Percentiles rank a stretch among this genome's conserved stretches.
Conservation (phyloP, 2,888 invertebrate species). For the Pachymerium ferrugineum region DNA sequence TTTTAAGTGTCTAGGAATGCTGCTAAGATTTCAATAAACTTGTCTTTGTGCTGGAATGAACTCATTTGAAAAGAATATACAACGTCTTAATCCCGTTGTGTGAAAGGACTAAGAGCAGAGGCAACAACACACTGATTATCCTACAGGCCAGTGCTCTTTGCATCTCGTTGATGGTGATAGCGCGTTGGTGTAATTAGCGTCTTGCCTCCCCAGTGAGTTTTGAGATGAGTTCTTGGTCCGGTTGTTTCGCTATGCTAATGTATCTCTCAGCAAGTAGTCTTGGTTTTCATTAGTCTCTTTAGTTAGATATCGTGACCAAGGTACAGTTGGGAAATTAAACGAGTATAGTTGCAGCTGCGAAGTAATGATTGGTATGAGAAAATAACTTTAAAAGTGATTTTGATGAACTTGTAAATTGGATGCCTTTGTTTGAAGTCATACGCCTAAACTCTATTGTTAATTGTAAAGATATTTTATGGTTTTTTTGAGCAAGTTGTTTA, state of each 20-base stretch:
- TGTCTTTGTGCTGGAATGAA: background rate
- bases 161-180: constrained; percentile 15
- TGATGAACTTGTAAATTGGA: background rate
- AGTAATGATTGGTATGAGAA: too few species aligned
- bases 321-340: constrained; percentile 11
- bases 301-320: background rate
- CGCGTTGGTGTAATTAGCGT: constrained; percentile 14
- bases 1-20: too few species aligned
- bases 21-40: too few species aligned
- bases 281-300: constrained; percentile 22
- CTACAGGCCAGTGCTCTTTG: constrained; percentile 15
- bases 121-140: constrained; percentile 4
- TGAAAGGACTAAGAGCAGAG: background rate
- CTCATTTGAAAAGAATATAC: background rate
- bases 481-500: too few species aligned
- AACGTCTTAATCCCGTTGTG: background rate
- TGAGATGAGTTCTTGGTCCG: constrained; percentile 25
- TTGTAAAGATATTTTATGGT: too few species aligned
- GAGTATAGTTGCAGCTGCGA: background rate
- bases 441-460: too few species aligned
- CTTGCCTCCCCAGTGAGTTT: constrained; percentile 10
- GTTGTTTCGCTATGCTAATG: constrained; percentile 20
- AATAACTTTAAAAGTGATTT: background rate
- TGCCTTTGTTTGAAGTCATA: too few species aligned
- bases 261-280: constrained; percentile 15